Percentiles rank a stretch among this genome's conserved stretches.
Conservation (phyloP, 2,113 vertebrate species). For the Podarcis cretensis region DNA sequence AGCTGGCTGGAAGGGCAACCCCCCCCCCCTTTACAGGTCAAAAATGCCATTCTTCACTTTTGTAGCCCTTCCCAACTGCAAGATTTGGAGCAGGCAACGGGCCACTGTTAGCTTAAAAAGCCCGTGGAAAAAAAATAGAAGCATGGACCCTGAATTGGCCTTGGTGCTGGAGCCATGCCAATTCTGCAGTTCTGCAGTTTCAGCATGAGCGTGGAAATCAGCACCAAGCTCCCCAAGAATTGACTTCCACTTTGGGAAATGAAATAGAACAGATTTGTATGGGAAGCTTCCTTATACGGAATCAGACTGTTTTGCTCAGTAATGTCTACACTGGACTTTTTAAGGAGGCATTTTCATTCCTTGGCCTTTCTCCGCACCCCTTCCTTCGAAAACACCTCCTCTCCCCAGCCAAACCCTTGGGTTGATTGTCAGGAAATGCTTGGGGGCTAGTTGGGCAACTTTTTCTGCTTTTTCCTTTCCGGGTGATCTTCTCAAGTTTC, state of each 20-base stretch:
- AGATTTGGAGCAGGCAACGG: neutral
- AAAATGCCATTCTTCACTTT: neutral
- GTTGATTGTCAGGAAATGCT: no score
- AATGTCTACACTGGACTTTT: neutral
- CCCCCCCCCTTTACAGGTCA: neutral
- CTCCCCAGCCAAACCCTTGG: no score
- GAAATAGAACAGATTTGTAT: no score
- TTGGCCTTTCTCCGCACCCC: no score
- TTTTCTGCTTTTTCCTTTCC: neutral
- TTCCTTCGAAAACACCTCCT: no score
- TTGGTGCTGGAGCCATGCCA: no score
- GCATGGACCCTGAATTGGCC: no score
- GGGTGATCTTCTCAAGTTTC: neutral
- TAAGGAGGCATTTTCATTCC: neutral
- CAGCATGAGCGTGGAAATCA: neutral
- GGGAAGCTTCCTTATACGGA: no score
- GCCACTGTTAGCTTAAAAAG: neutral
- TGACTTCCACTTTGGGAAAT: neutral
- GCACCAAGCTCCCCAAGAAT: neutral
- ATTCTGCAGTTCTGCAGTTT: no score
- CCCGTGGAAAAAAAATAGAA: neutral
- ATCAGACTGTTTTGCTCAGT: no score
- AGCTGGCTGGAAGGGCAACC: neutral
- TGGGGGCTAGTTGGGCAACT: neutral
- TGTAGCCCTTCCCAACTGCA: neutral